These are phyloP conservation scores for Platichthys flesus DNA, from an alignment of 2,113 vertebrate genomes.

Conservation along the genomic window DNA sequence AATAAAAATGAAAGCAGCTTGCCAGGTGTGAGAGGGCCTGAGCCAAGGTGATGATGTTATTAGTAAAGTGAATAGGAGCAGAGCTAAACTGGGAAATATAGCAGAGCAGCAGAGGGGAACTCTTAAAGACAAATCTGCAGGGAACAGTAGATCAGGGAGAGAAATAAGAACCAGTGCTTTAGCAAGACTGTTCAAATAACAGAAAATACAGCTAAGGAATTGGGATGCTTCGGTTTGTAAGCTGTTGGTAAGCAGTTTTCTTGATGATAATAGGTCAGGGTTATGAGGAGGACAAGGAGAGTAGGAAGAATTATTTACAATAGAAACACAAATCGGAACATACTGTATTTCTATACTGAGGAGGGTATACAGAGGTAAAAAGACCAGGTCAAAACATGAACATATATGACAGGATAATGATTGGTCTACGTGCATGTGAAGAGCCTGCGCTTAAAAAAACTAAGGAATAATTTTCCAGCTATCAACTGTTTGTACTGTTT, in stretches of 20 bases:
- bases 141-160: neutral
- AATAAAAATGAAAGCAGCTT: neutral
- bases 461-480: too few species aligned
- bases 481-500: too few species aligned
- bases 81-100: neutral
- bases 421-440: too few species aligned
- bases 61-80: neutral
- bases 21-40: neutral
- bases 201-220: neutral
- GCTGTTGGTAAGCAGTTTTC: neutral
- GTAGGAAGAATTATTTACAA: too few species aligned
- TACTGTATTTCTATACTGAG: too few species aligned
- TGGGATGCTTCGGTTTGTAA: neutral
- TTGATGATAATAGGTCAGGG: neutral
- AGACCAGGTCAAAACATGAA: too few species aligned
- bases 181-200: neutral
- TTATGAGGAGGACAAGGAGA: too few species aligned
- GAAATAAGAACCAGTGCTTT: neutral
- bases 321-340: too few species aligned
- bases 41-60: neutral
- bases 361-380: too few species aligned
- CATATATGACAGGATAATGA: too few species aligned
- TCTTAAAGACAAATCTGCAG: neutral
- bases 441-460: too few species aligned
- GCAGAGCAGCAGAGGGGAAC: neutral